A percentile compares a stretch with the other conserved stretches of the same genome.
Conservation (phyloP, 2,797 vertebrate genomes). For the Falco rusticolus region DNA sequence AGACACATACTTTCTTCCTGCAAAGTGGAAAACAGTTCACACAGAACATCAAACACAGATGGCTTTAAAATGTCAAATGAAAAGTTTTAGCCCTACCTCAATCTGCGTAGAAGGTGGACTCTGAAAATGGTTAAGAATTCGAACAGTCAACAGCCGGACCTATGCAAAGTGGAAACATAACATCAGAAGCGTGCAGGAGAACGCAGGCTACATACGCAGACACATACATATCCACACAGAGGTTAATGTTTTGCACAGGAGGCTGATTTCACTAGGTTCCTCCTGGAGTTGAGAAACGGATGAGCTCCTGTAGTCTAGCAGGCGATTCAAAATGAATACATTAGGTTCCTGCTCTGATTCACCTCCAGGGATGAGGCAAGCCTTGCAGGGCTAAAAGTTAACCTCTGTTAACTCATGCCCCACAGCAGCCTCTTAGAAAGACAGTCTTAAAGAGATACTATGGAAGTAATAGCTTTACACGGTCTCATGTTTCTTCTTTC, state of each 20-base stretch:
- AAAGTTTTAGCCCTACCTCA: constrained; percentile 80
- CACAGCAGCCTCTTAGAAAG: not conserved
- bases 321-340: not conserved
- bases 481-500: not conserved
- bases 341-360: not conserved
- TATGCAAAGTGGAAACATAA: constrained; percentile 59
- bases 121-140: constrained; percentile 92
- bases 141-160: constrained; percentile 91
- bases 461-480: not conserved
- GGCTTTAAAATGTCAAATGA: not conserved
- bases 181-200: not conserved
- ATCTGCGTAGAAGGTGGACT: constrained; percentile 73
- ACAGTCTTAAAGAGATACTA: not conserved
- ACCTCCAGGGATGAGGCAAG: not conserved
- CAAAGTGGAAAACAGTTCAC: not conserved
- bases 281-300: not conserved
- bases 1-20: not conserved
- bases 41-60: not conserved
- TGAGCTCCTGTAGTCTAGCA: not conserved
- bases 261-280: not conserved
- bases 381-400: not conserved
- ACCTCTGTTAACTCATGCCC: not conserved
- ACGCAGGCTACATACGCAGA: not conserved
- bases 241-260: not conserved
- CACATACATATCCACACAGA: not conserved